These are phyloP conservation scores for Geophilus truncorum DNA, from an alignment of 2,888 invertebrate species.

Conservation along the genomic window DNA sequence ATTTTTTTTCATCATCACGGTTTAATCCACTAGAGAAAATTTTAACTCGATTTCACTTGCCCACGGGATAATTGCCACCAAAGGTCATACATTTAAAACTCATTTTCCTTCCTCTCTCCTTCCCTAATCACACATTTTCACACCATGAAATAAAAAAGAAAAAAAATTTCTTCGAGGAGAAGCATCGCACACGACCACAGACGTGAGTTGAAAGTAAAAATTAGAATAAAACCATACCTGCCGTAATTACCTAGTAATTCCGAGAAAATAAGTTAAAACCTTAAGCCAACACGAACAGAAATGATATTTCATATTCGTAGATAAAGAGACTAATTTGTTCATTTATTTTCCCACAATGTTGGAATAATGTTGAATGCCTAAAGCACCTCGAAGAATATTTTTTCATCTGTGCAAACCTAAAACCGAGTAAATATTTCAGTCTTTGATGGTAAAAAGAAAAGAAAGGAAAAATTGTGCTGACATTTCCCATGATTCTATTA, in stretches of 20 bases:
- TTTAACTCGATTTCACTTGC: neutral
- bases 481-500: neutral
- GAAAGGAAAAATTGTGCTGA: neutral
- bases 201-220: slow-evolving; percentile 10
- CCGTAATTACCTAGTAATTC: neutral
- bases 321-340: no score
- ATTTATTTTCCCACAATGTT: neutral
- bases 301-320: no score
- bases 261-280: no score
- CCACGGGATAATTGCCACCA: slow-evolving; percentile 1
- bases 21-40: neutral
- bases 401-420: neutral
- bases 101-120: slow-evolving; percentile 19
- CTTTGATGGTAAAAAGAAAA: neutral
- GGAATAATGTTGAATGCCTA: no score
- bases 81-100: slow-evolving; percentile 22
- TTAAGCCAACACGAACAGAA: no score
- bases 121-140: slow-evolving; percentile 7
- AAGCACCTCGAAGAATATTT: neutral
- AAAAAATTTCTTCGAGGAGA: neutral
- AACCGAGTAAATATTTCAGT: neutral
- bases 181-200: slow-evolving; percentile 8
- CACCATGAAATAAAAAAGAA: neutral
- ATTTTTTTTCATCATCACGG: neutral
- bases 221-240: neutral